Evolutionary conservation across 2,888 invertebrate genomes (phyloP).

Genomic region (Trachelus iudaicus): DNA sequence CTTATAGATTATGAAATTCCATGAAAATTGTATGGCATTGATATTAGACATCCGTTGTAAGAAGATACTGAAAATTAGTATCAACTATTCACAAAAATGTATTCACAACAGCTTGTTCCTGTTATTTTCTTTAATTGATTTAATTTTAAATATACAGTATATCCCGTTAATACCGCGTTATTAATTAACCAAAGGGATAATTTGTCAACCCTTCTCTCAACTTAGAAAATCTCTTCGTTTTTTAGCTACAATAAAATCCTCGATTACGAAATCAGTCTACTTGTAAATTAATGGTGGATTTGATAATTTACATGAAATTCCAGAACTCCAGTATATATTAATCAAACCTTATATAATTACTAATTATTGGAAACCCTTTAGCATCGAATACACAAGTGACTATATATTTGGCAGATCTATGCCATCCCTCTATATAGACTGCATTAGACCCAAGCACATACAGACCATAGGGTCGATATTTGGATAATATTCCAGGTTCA

Average conservation of each 20-base stretch:
- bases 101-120: too few relatives aligned
- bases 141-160: slow-evolving; percentile 24
- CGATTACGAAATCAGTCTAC: neutral
- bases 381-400: neutral
- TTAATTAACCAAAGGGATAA: neutral
- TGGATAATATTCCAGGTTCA: neutral
- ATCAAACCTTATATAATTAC: neutral
- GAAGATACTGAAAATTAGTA: too few relatives aligned
- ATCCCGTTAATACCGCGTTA: neutral
- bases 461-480: neutral
- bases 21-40: neutral
- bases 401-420: neutral
- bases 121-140: slow-evolving; percentile 21
- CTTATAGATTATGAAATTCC: neutral
- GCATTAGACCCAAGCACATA: neutral
- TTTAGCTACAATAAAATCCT: too few relatives aligned
- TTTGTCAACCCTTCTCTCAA: neutral
- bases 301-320: neutral
- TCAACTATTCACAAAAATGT: too few relatives aligned
- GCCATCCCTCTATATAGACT: neutral
- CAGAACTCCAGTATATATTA: neutral
- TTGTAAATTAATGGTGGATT: neutral
- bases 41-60: too few relatives aligned
- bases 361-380: neutral
- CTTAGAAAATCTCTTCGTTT: neutral